Evolutionary conservation across 2,888 invertebrate species (phyloP), one percentile per base, ranked within the genome.

Genomic region (Philereme vetulata): DNA sequence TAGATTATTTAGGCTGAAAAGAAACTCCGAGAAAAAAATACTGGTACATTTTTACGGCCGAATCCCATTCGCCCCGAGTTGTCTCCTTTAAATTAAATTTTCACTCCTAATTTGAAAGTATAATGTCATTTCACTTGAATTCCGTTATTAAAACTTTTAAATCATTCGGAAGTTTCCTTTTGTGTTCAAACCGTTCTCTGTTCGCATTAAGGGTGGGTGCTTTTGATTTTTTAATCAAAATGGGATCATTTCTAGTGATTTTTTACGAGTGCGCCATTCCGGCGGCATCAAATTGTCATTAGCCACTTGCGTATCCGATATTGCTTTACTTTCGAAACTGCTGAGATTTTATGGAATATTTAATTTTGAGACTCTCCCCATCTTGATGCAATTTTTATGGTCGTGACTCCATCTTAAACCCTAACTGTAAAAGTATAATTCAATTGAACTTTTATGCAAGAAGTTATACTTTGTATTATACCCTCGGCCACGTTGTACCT

Each of bases 71-170:
- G 83, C 86, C 89, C 88, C 88, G 85, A 89, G 82, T 90, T 91
- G 91, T 90, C 90, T 87, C 90, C 90, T 91, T 92, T 92, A 92
- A 93, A 93, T 93, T 93, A 92, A 93, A 93, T 93, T 93, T 93
- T 92, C 92, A 92, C 92, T 92, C 90, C 90, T 88, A 93, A 93
- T 93, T 93, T 93, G 92, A 93, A 93, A 93, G 92, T 93, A 92
- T 93, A 93, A 93, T 92, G 93, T 92, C 92, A 92, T 93, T 90
- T 88, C 86, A 92, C 90, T 93, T 88, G 92, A 85, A 92, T 88
- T 89, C 82, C 85, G 90, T 92, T 93, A 93, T 92, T 93, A 93
- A 92, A 93, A 92, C 88, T 90, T 92, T 90, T 92, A 92, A 92
- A 93, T 93, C 92, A 93, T 93, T 88, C 85, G 83, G 83, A 88